Base-by-base conservation (phyloP, 2,888 invertebrate genomes). In the Fabriciana adippe region DNA sequence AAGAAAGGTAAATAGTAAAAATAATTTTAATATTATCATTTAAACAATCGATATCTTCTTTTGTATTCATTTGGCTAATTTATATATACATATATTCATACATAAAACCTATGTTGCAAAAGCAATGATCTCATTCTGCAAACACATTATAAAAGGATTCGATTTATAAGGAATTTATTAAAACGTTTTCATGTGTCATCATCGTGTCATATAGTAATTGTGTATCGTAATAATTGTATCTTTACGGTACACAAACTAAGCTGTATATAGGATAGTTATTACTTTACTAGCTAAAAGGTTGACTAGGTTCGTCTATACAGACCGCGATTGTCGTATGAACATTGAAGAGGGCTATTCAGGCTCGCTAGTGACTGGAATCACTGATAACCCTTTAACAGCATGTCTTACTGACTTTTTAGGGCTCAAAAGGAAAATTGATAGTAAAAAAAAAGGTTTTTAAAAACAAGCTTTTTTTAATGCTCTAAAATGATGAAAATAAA, bases 311-410 rank as follows among this genome's bases (percentile, higher is more conserved):
- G 74, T 76, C 78, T 79, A 79, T 83, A 81, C 82, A 80, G 79
- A 75, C 72, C 75, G 70, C 79, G 74, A 86, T 86, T 87, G 84
- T 87, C 81, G 82, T 70, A 76, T 71, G 76, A 79, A 76, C 72
- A 77, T 75, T 71, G 76, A 79, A 76, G 72, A 77, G 75, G 78
- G 77, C 81, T 75, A 83, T 86, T 86, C 80, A 81, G 76, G 65
- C 64, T 68, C 74, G 73, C 73, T 74, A 79, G 82, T 78, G 80
- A 76, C 69, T 77, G 73, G 85, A 86, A 88, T 86, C 73, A 75
- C 74, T 79, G 84, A 88, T 87, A 84, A 79, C 81, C 79, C 80
- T 79, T 78, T 74, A 73, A 75, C 76, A 77, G 70, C 74, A 78
- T 73, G 75, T 73, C 35, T 41, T 83, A 81, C 82, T 79, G 74